Base-by-base conservation (phyloP, 2,113 vertebrate species). In the Otus sunia region DNA sequence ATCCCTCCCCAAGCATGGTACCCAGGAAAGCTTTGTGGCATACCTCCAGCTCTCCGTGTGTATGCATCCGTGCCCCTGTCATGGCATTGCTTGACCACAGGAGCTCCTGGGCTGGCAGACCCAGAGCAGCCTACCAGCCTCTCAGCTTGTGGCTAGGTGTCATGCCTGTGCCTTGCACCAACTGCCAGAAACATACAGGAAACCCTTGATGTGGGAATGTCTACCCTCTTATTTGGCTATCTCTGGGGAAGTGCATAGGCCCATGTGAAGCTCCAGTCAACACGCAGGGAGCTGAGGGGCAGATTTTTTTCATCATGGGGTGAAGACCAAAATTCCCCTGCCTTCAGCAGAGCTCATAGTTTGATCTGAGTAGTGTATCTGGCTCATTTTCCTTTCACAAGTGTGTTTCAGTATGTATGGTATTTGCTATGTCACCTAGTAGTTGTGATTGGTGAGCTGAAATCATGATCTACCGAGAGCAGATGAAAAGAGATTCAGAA, bases 391-490 rank as follows among this genome's bases (percentile, higher is more conserved):
- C 53, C 17, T 69, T 68, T 56, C 36, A 56, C 43, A 69, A 60
- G 26, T 2, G 0, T 80, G 14, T 80, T 63, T 68, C 27, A 37
- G 68, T 43, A 60, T 0, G 2, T 50, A 18, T 30, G 29, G 30
- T 60, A 43, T 56, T 66, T 80, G 6, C 18, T 77, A 4, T 37
- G 43, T 50, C 49, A 56, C 39, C 30, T 64, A 56, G 43, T 17
- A 73, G 59, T 47, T 77, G 58, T 55, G 53, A 53, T 1, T 80
- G 39, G 26, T 3, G 32, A 59, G 12, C 7, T 91, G 39, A 78
- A 86, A 34, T 30, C 0, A 0, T 29, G 21, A 5, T 74, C 49
- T 74, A 7, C 52, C 72, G 11, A 49, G 10, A 76, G 29, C 4
- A 3, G n/a, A 22, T 76, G 20, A 75, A 86, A 79, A 86, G 9